A percentile compares a stretch with the other conserved stretches of the same genome.
Evolutionary conservation across 2,888 invertebrate species (phyloP).

Genomic region (Aphodius sticticus): DNA sequence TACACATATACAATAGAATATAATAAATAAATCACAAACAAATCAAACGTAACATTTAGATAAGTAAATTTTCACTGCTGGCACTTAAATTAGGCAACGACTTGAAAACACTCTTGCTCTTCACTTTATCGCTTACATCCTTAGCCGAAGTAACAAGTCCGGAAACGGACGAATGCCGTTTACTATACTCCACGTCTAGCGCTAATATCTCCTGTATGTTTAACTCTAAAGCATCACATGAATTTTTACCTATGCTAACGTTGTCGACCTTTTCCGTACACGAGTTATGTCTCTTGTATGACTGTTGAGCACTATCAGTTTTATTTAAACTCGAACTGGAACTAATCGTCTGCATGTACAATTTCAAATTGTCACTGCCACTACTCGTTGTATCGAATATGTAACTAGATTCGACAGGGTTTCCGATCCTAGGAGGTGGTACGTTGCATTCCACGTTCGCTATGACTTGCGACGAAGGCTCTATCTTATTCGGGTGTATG

Average conservation of each 20-base stretch:
- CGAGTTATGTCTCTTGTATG: conserved; percentile 28
- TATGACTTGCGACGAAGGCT: conserved; percentile 63
- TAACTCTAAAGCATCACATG: conserved; percentile 62
- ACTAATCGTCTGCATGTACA: conserved; percentile 36
- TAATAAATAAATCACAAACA: conserved; percentile 29
- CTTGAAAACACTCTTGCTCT: conserved; percentile 62
- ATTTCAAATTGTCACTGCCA: conserved; percentile 11
- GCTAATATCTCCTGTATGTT: conserved; percentile 62
- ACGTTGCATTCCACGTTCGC: conserved; percentile 71
- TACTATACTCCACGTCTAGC: conserved; percentile 60
- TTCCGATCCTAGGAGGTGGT: conserved; percentile 47
- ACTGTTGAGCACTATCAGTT: conserved; percentile 36
- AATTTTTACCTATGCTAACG: conserved; percentile 44
- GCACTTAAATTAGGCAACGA: conserved; percentile 78
- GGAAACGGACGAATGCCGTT: conserved; percentile 52
- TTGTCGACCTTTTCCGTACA: conserved; percentile 34
- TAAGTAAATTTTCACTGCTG: conserved; percentile 70
- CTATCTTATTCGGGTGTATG: conserved; percentile 38
- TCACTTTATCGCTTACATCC: conserved; percentile 51
- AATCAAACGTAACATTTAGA: conserved; percentile 50
- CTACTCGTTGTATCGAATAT: conserved; percentile 50
- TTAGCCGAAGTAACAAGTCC: conserved; percentile 51
- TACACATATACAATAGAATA: conserved; percentile 18
- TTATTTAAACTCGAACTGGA: conserved; percentile 39
- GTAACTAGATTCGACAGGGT: conserved; percentile 53